These are phyloP conservation scores for Agrotis ipsilon DNA, from an alignment of 2,888 invertebrate genomes.

Conservation along the genomic window DNA sequence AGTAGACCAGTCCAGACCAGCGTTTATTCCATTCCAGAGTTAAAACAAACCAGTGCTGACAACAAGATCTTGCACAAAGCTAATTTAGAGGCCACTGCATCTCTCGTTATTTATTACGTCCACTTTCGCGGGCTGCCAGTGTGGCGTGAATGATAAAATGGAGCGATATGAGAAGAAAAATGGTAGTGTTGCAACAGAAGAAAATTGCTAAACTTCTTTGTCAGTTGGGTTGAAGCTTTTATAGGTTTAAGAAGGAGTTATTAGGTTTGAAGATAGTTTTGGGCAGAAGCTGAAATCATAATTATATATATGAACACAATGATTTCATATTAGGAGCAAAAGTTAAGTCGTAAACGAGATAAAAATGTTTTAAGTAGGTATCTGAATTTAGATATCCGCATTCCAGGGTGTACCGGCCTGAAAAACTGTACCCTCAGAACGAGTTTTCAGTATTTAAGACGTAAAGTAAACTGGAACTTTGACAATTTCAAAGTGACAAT, in stretches of 20 bases:
- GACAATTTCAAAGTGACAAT: too few relatives aligned
- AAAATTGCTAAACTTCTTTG: constrained; percentile 15
- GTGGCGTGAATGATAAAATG: constrained; percentile 51
- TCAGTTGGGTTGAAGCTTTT: not conserved
- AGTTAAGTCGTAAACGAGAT: too few relatives aligned
- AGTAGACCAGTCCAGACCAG: not conserved
- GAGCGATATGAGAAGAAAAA: constrained; percentile 49
- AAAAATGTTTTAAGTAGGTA: too few relatives aligned
- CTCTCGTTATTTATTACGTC: constrained; percentile 77
- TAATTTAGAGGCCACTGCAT: constrained; percentile 78
- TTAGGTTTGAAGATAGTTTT: not conserved
- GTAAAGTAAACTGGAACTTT: too few relatives aligned
- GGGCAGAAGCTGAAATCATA: not conserved
- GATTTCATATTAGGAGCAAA: not conserved
- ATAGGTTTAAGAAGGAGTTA: constrained; percentile 5
- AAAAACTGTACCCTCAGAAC: too few relatives aligned
- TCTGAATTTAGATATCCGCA: too few relatives aligned
- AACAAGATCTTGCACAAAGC: constrained; percentile 66
- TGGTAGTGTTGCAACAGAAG: not conserved
- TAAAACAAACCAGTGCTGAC: constrained; percentile 62
- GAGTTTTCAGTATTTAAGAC: too few relatives aligned
- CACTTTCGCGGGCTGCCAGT: constrained; percentile 69
- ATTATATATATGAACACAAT: too few relatives aligned
- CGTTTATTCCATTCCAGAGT: constrained; percentile 22
- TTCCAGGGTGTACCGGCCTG: too few relatives aligned